Evolutionary conservation across 2,888 invertebrate genomes (phyloP), one percentile per base, ranked within the genome.

Genomic region (Autographa gamma): DNA sequence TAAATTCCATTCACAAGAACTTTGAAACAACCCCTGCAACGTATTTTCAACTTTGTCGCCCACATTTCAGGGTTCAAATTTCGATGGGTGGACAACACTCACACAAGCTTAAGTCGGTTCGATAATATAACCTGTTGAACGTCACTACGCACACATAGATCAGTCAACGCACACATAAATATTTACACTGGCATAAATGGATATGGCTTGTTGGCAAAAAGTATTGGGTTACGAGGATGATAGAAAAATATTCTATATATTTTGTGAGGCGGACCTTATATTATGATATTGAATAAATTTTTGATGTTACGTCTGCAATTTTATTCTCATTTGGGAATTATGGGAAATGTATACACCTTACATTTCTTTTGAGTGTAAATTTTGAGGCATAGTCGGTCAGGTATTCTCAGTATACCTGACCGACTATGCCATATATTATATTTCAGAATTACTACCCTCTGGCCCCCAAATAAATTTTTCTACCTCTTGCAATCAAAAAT

Each of bases 91-190:
- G 60, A 52, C 48, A 54, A 65, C 66, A 79, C 79, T 65, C 85
- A 85, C 84, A 85, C 84, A 80, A 66, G 73, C 54, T 70, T 43
- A 71, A 63, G 41, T 38, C 0, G 81, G 88, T 81, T 88, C 85
- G 80, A 88, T 88, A 86, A 77, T 73, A 63, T 78, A 74, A 88
- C 87, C 80, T 88, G 87, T 88, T 88, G 87, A 82, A 75, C 82
- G 82, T 78, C 82, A 81, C 66, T 68, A 74, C 79, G 52, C 82
- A 63, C 80, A 82, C 80, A 80, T 60, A 74, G 32, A 71, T 41
- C 60, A 9, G 25, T 2, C 16, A 43, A 72, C 71, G 43, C 79
- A 80, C 81, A 85, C 79, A 73, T 48, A n/a, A 58, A 73, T 71
- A 58, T 83, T 77, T 76, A 67, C 71, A 66, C 78, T 64, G 61